Base-by-base conservation (phyloP, 2,113 vertebrate genomes). In the Centrocercus urophasianus region DNA sequence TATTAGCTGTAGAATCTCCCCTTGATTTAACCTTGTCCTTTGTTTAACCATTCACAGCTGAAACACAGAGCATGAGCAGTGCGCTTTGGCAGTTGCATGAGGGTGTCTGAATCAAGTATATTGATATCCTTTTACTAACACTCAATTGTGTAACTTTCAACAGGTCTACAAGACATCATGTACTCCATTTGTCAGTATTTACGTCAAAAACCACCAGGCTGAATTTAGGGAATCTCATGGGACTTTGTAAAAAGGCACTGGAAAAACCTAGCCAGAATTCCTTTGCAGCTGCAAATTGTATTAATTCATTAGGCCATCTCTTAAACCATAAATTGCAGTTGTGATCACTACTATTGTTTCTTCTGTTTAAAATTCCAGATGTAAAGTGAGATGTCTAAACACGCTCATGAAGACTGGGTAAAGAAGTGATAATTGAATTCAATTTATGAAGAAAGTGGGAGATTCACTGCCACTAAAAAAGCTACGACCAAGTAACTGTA, bases 361-460 rank as follows among this genome's bases (percentile, higher is more conserved):
- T 86, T 50, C 86, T 43, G 36, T 43, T 90, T 93, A 86, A 95
- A 85, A 87, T 73, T 64, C 77, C 63, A 78, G 43, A 69, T 56
- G 30, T 71, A 89, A 84, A 84, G 34, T 1, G 6, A 61, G 66
- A 63, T 63, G 52, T 82, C 74, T 73, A 90, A 93, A 84, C 83
- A 82, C 57, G 36, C 73, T 82, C 40, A 71, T n/a, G 80, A 90
- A 69, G 78, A 65, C 30, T 75, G 20, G 40, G 30, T 56, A 72
- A 86, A 78, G 63, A 89, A 78, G 57, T 40, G 75, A 75, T 65
- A 89, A 92, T 69, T 72, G 57, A 60, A 84, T 86, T 87, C 66
- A 69, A 40, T 89, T 73, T 84, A 84, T 72, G 66, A 90, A 94
- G 90, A 81, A 93, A 80, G n/a, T 30, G 48, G 70, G 73, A 89